Evolutionary conservation across 2,113 vertebrate genomes (phyloP).

Genomic region (Bufo gargarizans): DNA sequence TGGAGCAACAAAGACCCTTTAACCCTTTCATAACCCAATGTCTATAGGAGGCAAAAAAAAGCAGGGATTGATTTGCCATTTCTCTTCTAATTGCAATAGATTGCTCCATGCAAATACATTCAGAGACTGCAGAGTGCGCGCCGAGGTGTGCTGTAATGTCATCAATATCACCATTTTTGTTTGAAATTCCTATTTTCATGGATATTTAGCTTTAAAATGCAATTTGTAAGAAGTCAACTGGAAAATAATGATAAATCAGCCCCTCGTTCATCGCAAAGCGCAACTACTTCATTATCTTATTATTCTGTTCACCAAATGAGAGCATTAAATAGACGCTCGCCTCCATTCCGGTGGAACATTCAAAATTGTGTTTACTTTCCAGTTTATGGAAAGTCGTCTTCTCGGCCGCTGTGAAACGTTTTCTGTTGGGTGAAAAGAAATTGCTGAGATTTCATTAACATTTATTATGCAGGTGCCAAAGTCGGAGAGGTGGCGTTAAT

Average conservation of each 20-base stretch:
- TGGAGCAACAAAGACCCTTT: no score
- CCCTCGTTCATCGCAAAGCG: slow-evolving; percentile 61
- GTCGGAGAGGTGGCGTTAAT: slow-evolving; percentile 82
- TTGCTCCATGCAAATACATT: no score
- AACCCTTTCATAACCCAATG: no score
- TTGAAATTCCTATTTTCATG: background rate
- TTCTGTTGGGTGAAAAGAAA: slow-evolving; percentile 60
- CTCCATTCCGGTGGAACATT: slow-evolving; percentile 61
- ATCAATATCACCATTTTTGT: no score
- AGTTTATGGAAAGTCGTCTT: slow-evolving; percentile 13
- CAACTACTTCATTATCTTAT: slow-evolving; percentile 63
- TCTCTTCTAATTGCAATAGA: no score
- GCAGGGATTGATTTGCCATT: no score
- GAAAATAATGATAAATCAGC: slow-evolving; percentile 65
- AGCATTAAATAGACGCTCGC: slow-evolving; percentile 63
- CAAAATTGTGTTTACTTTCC: slow-evolving; percentile 60
- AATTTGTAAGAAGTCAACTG: slow-evolving; percentile 59
- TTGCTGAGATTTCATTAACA: slow-evolving; percentile 49
- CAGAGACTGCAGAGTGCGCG: no score
- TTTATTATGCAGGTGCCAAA: slow-evolving; percentile 74
- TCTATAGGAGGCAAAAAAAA: no score
- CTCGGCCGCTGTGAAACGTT: background rate
- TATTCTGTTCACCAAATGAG: slow-evolving; percentile 65
- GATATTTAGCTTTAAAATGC: slow-evolving; percentile 14
- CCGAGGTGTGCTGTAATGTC: no score